Base-by-base conservation (phyloP, 2,888 invertebrate genomes). In the Cryptocheilus praepositus region DNA sequence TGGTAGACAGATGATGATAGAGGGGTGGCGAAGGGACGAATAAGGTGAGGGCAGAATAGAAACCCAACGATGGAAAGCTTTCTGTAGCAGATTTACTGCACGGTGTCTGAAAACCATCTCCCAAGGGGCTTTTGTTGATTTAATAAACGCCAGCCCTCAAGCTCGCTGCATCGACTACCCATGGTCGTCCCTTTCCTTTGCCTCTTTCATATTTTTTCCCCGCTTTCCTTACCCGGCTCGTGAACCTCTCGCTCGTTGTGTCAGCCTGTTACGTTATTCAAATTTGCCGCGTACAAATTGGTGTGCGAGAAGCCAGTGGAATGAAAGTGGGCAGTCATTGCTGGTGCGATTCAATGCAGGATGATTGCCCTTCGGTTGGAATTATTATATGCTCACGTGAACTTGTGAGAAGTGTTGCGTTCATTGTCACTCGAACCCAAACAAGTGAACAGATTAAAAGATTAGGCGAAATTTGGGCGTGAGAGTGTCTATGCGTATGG, bases 81-180 rank as follows among this genome's bases (percentile, higher is more conserved):
- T 79, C 80, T 79, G 71, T 77, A 73, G 75, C 79, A 75, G 77
- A 79, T 79, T 80, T 79, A 80, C 71, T 65, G 70, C 77, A 77
- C 73, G 36, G 71, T 77, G 70, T 77, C 80, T 80, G 80, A 77
- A 79, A 77, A 77, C 69, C 73, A 73, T 70, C 69, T 63, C 64
- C 68, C 76, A 61, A 65, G 8, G 75, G 77, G 70, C 71, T 76
- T 84, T 83, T 84, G 84, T 84, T 83, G 80, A 84, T 84, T 83
- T 83, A 83, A 83, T 82, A 80, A 81, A 83, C 79, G 76, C 78
- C 36, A 36, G 36, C 81, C 49, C 49, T 49, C 36, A 36, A 36
- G 36, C 36, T 5, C 4, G 36, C 36, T 11, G 36, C 36, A 8
- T 36, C 36, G 36, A 18, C 49, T 49, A 18, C 18, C 49, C 49